A percentile compares a stretch with the other conserved stretches of the same genome.
Evolutionary conservation across 2,797 vertebrate genomes (phyloP).

Genomic region (Phoxinus dragarum): DNA sequence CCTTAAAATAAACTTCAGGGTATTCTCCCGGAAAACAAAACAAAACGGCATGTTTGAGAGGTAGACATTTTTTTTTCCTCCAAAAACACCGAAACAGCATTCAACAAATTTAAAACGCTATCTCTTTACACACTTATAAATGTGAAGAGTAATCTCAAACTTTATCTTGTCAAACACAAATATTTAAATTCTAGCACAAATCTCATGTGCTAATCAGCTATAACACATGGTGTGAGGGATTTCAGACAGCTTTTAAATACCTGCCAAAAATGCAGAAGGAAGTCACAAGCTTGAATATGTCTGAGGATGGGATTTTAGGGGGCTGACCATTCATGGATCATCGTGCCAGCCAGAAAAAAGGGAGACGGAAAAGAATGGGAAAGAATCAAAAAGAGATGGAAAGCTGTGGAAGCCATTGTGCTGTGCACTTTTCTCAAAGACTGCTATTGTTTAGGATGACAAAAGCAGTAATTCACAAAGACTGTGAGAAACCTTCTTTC

Average conservation of each 20-base stretch:
- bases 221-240: conserved; percentile 33
- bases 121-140: neutral
- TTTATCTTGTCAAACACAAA: conserved; percentile 17
- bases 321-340: conserved; percentile 19
- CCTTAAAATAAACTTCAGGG: neutral
- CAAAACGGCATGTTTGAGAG: neutral
- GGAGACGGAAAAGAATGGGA: neutral
- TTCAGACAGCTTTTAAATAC: conserved; percentile 35
- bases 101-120: neutral
- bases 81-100: neutral
- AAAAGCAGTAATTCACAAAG: neutral
- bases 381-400: neutral
- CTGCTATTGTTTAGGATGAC: neutral
- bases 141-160: neutral
- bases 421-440: neutral
- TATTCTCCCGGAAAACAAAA: neutral
- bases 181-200: neutral
- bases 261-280: conserved; percentile 38
- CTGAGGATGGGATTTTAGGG: conserved; percentile 13
- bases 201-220: conserved; percentile 36
- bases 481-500: neutral
- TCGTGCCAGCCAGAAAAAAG: conserved; percentile 16
- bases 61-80: neutral
- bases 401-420: neutral
- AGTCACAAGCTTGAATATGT: conserved; percentile 22